phyloP scores from a whole-genome alignment of 1,140 invertebrate genomes.

The Drosophila dunni region DNA sequence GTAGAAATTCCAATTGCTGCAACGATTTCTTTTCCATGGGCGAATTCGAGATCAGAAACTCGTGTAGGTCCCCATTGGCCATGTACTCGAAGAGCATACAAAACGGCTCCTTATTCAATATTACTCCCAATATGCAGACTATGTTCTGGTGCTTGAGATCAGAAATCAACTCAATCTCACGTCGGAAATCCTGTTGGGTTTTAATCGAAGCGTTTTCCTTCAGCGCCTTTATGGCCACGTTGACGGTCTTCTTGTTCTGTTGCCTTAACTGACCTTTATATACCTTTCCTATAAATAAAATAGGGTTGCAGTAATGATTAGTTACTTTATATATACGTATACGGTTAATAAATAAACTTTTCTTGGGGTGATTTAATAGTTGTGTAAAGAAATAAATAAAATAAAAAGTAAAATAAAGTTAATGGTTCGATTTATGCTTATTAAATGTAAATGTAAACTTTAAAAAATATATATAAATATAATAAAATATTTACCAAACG shows the following conservation, averaged over 20 bases:
- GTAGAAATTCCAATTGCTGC: constrained; percentile 92
- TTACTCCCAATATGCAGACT: constrained; percentile 96
- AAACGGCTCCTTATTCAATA: constrained; percentile 95
- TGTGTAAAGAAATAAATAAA: no score
- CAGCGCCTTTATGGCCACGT: constrained; percentile 96
- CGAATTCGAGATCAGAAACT: constrained; percentile 95
- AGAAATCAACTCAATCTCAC: constrained; percentile 96
- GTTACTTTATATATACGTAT: no score
- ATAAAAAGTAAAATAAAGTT: no score
- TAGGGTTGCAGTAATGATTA: neutral
- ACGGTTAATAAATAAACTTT: no score
- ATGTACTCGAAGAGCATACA: constrained; percentile 99
- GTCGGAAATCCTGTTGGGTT: constrained; percentile 95
- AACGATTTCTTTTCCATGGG: constrained; percentile 91
- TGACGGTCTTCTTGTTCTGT: constrained; percentile 88
- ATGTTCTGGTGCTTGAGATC: constrained; percentile 98
- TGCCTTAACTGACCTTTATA: constrained; percentile 96
- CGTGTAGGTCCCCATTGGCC: constrained; percentile 97
- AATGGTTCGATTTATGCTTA: no score
- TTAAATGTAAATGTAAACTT: no score
- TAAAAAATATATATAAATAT: neutral
- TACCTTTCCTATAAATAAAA: constrained; percentile 88
- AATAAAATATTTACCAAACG: constrained; percentile 91
- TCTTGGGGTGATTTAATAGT: no score
- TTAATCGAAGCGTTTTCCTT: constrained; percentile 97